phyloP scores from a whole-genome alignment of 2,797 vertebrate species.

The Enteromius anoplus region DNA sequence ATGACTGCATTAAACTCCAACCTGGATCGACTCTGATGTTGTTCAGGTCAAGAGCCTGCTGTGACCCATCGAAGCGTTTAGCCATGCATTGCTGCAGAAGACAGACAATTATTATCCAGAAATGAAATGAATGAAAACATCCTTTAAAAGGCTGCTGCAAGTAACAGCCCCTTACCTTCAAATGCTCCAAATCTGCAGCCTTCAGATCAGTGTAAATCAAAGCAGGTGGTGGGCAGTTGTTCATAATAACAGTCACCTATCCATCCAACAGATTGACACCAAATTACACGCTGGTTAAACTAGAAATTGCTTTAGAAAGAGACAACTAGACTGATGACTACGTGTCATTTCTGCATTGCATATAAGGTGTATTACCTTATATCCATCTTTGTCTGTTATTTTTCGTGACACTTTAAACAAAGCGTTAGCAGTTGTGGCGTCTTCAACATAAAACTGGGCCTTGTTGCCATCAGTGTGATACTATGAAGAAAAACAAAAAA shows the following conservation, averaged over 20 bases:
- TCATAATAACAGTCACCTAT: constrained; percentile 74
- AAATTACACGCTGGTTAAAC: neutral
- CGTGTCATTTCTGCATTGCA: neutral
- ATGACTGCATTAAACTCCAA: constrained; percentile 57
- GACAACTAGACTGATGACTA: neutral
- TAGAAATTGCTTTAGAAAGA: neutral
- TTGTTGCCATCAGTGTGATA: constrained; percentile 77
- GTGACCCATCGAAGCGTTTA: constrained; percentile 88
- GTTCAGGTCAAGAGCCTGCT: constrained; percentile 88
- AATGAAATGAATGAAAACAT: neutral
- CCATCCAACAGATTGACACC: neutral
- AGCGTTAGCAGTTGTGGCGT: constrained; percentile 75
- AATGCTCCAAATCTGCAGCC: constrained; percentile 74
- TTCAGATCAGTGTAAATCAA: constrained; percentile 73
- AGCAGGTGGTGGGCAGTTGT: constrained; percentile 66
- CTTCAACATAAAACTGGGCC: constrained; percentile 79
- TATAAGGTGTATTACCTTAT: constrained; percentile 71
- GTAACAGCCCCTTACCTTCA: constrained; percentile 79
- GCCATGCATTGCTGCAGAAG: constrained; percentile 86
- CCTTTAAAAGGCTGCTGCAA: neutral
- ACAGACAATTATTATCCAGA: neutral
- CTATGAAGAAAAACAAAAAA: constrained; percentile 56
- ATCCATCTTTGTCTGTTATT: constrained; percentile 77
- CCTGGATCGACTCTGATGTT: constrained; percentile 88
- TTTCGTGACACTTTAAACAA: constrained; percentile 76